Evolutionary conservation across 2,797 vertebrate species (phyloP).

Genomic region (Sarcoramphus papa): DNA sequence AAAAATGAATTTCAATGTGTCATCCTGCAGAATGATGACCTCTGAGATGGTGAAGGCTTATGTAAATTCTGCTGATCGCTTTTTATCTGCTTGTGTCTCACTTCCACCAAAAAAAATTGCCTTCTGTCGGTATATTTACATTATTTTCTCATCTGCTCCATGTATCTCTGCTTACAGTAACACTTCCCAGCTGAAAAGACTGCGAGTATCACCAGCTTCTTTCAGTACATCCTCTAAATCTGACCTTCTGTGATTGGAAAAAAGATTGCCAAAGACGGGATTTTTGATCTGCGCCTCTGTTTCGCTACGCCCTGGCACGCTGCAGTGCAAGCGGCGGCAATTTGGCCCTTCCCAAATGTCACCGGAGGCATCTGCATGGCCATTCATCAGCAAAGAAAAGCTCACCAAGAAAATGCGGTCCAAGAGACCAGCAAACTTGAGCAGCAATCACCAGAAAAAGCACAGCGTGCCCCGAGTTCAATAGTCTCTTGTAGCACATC

Average conservation of each 20-base stretch:
- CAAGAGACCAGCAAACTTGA: not conserved
- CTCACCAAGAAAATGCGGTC: not conserved
- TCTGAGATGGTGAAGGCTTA: slow-evolving; percentile 46
- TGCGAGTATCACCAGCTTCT: not conserved
- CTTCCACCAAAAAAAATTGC: slow-evolving; percentile 43
- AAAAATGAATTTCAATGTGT: slow-evolving; percentile 49
- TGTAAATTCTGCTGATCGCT: slow-evolving; percentile 57
- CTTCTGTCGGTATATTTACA: slow-evolving; percentile 50
- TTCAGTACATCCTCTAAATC: not conserved
- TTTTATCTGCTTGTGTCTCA: slow-evolving; percentile 49
- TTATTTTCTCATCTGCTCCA: slow-evolving; percentile 57
- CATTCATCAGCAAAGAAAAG: not conserved
- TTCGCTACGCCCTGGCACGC: not conserved
- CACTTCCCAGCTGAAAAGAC: slow-evolving; percentile 29
- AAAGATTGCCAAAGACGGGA: rapidly evolving
- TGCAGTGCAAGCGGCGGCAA: not conserved
- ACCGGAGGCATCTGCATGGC: not conserved
- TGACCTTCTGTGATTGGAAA: not conserved
- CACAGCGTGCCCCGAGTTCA: not conserved
- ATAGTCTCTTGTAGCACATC: not conserved
- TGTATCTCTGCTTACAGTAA: slow-evolving; percentile 39
- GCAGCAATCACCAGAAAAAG: not conserved
- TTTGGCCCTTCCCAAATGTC: not conserved
- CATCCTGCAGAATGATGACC: slow-evolving; percentile 58
- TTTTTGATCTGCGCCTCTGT: not conserved